These are phyloP conservation scores for Lagocephalus sceleratus DNA, from an alignment of 2,797 vertebrate species.

Conservation along the genomic window DNA sequence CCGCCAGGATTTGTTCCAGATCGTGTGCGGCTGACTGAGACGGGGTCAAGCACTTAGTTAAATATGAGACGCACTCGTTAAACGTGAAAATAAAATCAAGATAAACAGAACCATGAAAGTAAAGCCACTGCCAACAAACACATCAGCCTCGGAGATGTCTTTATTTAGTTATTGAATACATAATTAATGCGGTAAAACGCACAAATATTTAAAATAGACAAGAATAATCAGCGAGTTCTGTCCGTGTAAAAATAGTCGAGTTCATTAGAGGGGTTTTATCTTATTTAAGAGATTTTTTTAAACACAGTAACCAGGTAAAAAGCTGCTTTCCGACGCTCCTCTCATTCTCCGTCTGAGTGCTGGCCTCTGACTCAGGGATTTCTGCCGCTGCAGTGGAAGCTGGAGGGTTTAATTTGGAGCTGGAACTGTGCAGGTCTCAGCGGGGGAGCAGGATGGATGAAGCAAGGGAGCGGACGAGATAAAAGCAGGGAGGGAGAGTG, in stretches of 20 bases:
- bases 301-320: slow-evolving; percentile 33
- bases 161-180: background rate
- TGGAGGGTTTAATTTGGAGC: slow-evolving; percentile 13
- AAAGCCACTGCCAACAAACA: background rate
- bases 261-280: too few relatives aligned
- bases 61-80: slow-evolving; percentile 31
- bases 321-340: slow-evolving; percentile 62
- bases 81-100: slow-evolving; percentile 17
- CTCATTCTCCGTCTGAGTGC: slow-evolving; percentile 1
- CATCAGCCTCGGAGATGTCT: background rate
- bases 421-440: slow-evolving; percentile 22
- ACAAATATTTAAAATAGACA: too few relatives aligned
- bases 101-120: slow-evolving; percentile 8
- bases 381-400: slow-evolving; percentile 51
- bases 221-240: too few relatives aligned
- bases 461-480: slow-evolving; percentile 27
- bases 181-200: background rate
- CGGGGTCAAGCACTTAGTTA: slow-evolving; percentile 42
- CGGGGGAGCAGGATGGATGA: slow-evolving; percentile 12
- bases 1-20: slow-evolving; percentile 60
- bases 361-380: slow-evolving; percentile 49
- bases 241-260: too few relatives aligned
- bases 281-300: too few relatives aligned
- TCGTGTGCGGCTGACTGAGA: slow-evolving; percentile 56
- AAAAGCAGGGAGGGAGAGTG: slow-evolving; percentile 34